Conservation (phyloP, 2,888 invertebrate species). For the Drosophila pseudotalamancana region DNA sequence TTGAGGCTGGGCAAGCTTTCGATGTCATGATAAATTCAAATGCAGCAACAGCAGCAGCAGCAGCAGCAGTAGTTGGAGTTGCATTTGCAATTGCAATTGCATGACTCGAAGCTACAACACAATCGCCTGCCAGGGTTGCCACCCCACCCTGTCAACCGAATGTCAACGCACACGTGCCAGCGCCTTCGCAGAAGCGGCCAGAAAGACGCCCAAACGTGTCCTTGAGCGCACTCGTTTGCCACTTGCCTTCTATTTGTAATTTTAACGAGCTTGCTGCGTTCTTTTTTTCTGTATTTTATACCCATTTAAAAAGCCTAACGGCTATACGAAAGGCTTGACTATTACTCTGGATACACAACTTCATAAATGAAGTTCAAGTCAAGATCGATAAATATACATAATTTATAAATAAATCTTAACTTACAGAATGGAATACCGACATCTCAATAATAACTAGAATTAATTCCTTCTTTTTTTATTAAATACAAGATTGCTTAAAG, state of each 20-base stretch:
- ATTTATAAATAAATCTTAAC: too few species aligned
- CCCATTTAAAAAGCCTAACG: background rate
- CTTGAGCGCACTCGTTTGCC: constrained; percentile 79
- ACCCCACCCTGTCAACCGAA: constrained; percentile 7
- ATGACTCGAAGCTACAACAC: constrained; percentile 25
- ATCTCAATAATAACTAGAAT: too few species aligned
- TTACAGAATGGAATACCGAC: too few species aligned
- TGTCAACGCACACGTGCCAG: constrained; percentile 1
- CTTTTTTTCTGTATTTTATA: constrained; percentile 1
- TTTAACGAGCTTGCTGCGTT: constrained; percentile 60
- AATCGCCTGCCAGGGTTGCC: constrained; percentile 7
- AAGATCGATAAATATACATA: too few species aligned
- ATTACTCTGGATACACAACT: too few species aligned
- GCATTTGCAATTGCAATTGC: constrained; percentile 34
- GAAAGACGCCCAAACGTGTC: constrained; percentile 68
- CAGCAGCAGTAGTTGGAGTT: background rate
- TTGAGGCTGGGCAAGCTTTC: constrained; percentile 51
- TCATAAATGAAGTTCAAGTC: too few species aligned
- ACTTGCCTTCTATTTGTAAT: constrained; percentile 79
- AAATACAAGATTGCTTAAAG: too few species aligned
- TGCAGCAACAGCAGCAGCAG: too few species aligned
- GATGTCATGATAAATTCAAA: constrained; percentile 64
- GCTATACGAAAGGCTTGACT: background rate
- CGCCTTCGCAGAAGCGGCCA: constrained; percentile 1
- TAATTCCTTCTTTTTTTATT: too few species aligned